A percentile compares a stretch with the other conserved stretches of the same genome.
phyloP scores from a whole-genome alignment of 2,888 invertebrate species.

The Osmoderma eremita region DNA sequence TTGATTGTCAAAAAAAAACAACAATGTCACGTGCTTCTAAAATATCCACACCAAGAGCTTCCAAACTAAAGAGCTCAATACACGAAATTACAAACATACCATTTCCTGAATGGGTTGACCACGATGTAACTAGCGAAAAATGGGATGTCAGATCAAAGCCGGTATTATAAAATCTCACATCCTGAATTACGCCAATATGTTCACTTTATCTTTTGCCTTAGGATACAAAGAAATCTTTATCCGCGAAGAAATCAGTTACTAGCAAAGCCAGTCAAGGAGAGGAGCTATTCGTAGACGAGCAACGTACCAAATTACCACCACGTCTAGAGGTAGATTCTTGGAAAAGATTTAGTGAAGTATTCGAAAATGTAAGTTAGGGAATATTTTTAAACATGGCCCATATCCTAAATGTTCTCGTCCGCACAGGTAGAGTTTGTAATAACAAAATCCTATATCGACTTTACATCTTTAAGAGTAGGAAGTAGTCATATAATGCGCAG shows the following conservation, averaged over 20 bases:
- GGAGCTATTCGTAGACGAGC: constrained; percentile 45
- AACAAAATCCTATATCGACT: constrained; percentile 49
- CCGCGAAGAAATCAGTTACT: not conserved
- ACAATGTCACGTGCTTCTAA: constrained; percentile 18
- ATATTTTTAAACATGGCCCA: not conserved
- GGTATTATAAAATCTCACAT: not conserved
- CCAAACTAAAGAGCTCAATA: not conserved
- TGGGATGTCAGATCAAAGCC: constrained; percentile 51
- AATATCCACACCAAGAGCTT: not conserved
- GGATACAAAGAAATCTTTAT: constrained; percentile 6
- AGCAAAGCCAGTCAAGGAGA: constrained; percentile 3
- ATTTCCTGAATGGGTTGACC: constrained; percentile 58
- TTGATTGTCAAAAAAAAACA: not conserved
- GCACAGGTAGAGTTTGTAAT: constrained; percentile 49
- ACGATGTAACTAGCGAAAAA: constrained; percentile 56
- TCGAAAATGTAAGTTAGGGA: constrained; percentile 49
- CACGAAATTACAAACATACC: constrained; percentile 40
- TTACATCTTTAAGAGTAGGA: constrained; percentile 59
- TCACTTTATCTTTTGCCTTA: not conserved
- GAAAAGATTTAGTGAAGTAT: constrained; percentile 55
- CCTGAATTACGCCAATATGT: not conserved
- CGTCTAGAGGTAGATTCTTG: constrained; percentile 50
- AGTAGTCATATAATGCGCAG: constrained; percentile 61
- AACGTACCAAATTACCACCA: constrained; percentile 44
- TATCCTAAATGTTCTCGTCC: not conserved